Base-by-base conservation (phyloP, 2,888 invertebrate species). In the Rambutsinella grinnellia region DNA sequence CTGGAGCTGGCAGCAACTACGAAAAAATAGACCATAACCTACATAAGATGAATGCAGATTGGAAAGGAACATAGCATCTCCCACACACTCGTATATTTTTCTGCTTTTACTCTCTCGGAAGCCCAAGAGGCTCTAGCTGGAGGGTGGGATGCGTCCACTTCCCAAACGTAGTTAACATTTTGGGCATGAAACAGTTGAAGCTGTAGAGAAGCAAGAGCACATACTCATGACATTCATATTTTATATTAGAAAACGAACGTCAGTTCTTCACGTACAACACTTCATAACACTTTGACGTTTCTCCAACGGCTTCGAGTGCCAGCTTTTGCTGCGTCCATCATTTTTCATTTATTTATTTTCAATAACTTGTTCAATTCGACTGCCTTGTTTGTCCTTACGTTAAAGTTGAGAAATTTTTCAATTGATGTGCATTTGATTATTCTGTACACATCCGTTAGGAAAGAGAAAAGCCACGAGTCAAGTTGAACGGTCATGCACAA, bases 11-110 rank as follows among this genome's bases (percentile, higher is more conserved):
- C 70, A 62, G 54, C 46, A 60, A 60, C 19, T 44, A 57, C 58
- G 60, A 60, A 71, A 69, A 71, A 71, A 71, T 57, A 63, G 57
- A 63, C 63, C 27, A 63, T 63, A 56, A 36, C 36, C 36, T 36
- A 36, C 36, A 36, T 36, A 36, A 36, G 36, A 36, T 8, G 36
- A 13, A 36, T 36, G 36, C 36, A 36, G 6, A 36, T n/a, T n/a
- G 36, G 36, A 36, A n/a, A 36, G 36, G 13, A 36, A n/a, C n/a
- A n/a, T n/a, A n/a, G n/a, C n/a, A n/a, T n/a, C n/a, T n/a, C n/a
- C n/a, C 44, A 10, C 44, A 13, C 44, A 44, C 44, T 44, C n/a
- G n/a, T n/a, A n/a, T n/a, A n/a, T 36, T 5, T 8, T 36, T 36
- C 51, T 49, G 3, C n/a, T 15, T 49, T 49, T 49, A 15, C n/a